Percentiles rank a stretch among this genome's conserved stretches.
These are phyloP conservation scores for Aeoliscus strigatus DNA, from an alignment of 2,797 vertebrate species.

Conservation along the genomic window DNA sequence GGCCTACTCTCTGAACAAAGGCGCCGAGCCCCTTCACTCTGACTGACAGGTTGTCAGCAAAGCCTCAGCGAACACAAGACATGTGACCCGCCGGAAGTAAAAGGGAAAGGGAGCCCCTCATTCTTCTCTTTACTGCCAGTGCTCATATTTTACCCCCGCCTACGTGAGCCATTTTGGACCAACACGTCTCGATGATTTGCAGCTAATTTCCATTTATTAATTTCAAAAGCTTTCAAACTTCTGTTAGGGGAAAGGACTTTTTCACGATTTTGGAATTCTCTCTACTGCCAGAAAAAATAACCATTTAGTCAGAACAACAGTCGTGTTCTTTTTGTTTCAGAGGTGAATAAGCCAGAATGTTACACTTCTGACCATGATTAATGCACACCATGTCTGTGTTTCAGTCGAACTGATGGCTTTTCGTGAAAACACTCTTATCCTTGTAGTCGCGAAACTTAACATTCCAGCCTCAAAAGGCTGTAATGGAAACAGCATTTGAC, in stretches of 20 bases:
- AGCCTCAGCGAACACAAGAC: constrained; percentile 60
- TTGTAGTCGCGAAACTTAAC: constrained; percentile 27
- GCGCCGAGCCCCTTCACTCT: constrained; percentile 62
- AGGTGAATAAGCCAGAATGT: constrained; percentile 9
- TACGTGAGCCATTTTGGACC: constrained; percentile 13
- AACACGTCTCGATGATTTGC: constrained; percentile 14
- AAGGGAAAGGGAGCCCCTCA: constrained; percentile 37
- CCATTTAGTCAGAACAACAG: constrained; percentile 21
- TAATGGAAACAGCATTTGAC: constrained; percentile 38
- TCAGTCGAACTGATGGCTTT: constrained; percentile 13
- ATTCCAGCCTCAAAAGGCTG: constrained; percentile 20
- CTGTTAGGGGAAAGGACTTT: constrained; percentile 16
- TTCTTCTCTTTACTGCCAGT: constrained; percentile 33
- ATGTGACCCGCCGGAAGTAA: constrained; percentile 68
- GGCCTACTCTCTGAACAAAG: constrained; percentile 72
- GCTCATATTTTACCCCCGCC: constrained; percentile 38
- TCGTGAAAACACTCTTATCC: constrained; percentile 9
- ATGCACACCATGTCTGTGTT: constrained; percentile 8
- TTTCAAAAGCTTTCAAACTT: constrained; percentile 12
- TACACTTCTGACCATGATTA: constrained; percentile 36
- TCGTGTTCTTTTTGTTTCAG: constrained; percentile 7
- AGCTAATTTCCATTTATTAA: constrained; percentile 29
- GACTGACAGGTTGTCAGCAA: constrained; percentile 75
- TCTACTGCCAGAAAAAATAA: constrained; percentile 22
- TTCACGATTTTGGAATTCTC: constrained; percentile 9